phyloP scores from a whole-genome alignment of 92 coral and sea anemone species.

The Meandrina meandrites region DNA sequence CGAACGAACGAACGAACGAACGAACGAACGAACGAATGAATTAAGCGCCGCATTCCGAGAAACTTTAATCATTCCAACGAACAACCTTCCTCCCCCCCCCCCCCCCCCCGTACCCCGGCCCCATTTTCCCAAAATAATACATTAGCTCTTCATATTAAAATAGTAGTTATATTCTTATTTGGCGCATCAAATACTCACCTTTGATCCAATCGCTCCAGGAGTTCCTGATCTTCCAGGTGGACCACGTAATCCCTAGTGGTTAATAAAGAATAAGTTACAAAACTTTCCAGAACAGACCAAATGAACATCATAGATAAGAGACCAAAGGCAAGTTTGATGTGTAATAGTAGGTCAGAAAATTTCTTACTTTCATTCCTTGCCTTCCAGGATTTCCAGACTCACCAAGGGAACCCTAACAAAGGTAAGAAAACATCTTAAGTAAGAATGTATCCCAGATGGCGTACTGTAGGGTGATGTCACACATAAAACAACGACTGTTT shows the following conservation, averaged over 20 bases:
- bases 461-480: background rate
- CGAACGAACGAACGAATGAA: background rate
- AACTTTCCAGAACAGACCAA: background rate
- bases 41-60: too few relatives aligned
- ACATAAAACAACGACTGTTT: background rate
- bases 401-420: slow-evolving; percentile 24
- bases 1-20: background rate
- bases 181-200: background rate
- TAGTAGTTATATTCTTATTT: too few relatives aligned
- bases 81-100: too few relatives aligned
- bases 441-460: background rate
- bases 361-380: slow-evolving; percentile 22
- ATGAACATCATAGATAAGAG: background rate
- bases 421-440: background rate
- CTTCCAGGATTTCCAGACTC: slow-evolving; percentile 20
- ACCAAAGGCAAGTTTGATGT: too few relatives aligned
- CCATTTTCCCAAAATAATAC: too few relatives aligned
- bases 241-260: slow-evolving; percentile 27
- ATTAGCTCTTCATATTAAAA: too few relatives aligned
- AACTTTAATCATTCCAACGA: too few relatives aligned
- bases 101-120: too few relatives aligned
- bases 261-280: background rate
- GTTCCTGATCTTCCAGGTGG: slow-evolving; percentile 21
- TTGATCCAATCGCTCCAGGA: background rate
- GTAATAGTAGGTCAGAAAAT: background rate